Evolutionary conservation across 2,797 vertebrate genomes (phyloP), one percentile per base, ranked within the genome.

Genomic region (Erithacus rubecula): DNA sequence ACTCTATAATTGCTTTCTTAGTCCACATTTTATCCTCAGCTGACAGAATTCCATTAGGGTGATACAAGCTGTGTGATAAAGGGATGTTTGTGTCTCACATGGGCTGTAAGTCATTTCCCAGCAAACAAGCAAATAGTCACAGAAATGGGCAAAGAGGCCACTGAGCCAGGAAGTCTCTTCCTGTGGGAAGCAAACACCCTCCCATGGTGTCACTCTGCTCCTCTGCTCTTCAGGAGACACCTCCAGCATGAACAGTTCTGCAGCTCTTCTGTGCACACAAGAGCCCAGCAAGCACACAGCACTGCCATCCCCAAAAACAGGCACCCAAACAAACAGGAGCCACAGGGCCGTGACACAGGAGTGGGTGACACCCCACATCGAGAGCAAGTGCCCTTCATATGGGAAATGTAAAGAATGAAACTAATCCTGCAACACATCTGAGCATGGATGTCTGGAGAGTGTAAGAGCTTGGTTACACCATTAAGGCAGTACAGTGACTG

Each of bases 1-100:
- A 88, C 95, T 95, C 51, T 78, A 44, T 95, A 90, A 96, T 91
- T 92, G 92, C 96, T 96, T 94, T 92, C 76, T 55, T 84, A 87
- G 91, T 94, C 94, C 86, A 87, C 86, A 85, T 89, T 96, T 95
- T 95, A 93, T 93, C 56, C 79, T 55, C 89, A 83, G 80, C 59
- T 74, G 94, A 93, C 95, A 96, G 95, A 95, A 97, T 95, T 97
- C 96, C 95, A 97, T 96, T 97, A 96, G 94, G 94, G 86, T 94
- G 96, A 96, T 95, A 96, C 93, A 95, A 77, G 86, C 95, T 94
- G 92, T 1, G 51, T 95, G 94, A 96, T 94, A 95, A 96, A 96
- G 83, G 93, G 96, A 92, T 96, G 95, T 96, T 96, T 95, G 94
- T 94, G 87, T 90, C 92, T 90, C 94, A n/a, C 80, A 52, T 37